Evolutionary conservation across 2,113 vertebrate genomes (phyloP).

Genomic region (Leptodactylus fuscus): DNA sequence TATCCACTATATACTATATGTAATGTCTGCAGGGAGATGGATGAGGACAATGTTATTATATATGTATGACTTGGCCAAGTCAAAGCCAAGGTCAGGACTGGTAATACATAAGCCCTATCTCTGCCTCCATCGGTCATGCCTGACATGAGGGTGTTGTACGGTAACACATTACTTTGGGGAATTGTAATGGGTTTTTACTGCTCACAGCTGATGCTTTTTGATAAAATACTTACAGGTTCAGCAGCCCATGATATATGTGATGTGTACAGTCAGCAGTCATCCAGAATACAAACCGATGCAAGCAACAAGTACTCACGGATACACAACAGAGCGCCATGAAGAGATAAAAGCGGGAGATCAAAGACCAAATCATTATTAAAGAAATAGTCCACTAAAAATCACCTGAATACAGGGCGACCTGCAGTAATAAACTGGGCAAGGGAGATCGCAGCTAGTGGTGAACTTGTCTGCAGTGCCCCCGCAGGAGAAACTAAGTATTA

Average conservation of each 20-base stretch:
- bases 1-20: neutral
- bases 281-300: neutral
- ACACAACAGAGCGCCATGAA: neutral
- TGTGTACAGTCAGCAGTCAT: neutral
- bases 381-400: neutral
- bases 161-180: neutral
- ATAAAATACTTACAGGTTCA: constrained; percentile 52
- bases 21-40: neutral
- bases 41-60: neutral
- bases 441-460: too few relatives aligned
- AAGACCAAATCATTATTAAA: neutral
- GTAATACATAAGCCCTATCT: neutral
- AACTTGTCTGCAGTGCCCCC: neutral
- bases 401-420: too few relatives aligned
- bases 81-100: neutral
- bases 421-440: neutral
- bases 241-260: constrained; percentile 40
- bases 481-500: neutral
- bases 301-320: neutral
- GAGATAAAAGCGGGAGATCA: neutral
- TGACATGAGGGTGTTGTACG: neutral
- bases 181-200: constrained; percentile 27
- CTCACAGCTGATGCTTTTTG: constrained; percentile 37
- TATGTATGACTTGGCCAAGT: neutral
- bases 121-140: neutral